These are phyloP conservation scores for Agriopis leucophaearia DNA, from an alignment of 2,888 invertebrate species.

Conservation along the genomic window DNA sequence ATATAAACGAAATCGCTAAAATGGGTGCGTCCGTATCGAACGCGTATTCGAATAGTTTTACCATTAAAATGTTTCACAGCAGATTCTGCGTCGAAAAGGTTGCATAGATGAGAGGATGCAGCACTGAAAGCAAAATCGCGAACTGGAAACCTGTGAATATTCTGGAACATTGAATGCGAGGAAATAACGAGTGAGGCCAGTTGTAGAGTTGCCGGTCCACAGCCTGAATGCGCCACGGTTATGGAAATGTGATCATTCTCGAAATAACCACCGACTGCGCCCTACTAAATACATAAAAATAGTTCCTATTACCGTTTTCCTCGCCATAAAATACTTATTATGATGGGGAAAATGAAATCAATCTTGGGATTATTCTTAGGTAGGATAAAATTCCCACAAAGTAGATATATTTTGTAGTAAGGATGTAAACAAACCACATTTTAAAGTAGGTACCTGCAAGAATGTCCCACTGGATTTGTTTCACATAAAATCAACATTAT, in stretches of 20 bases:
- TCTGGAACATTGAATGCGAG: constrained; percentile 68
- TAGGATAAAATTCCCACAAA: too few species aligned
- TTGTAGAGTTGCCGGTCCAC: constrained; percentile 47
- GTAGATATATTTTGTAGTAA: too few species aligned
- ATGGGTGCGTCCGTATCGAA: constrained; percentile 42
- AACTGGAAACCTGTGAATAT: constrained; percentile 68
- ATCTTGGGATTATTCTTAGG: too few species aligned
- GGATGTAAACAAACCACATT: too few species aligned
- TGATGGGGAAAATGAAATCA: too few species aligned
- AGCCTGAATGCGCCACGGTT: constrained; percentile 31
- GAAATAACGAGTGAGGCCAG: constrained; percentile 59
- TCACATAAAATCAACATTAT: too few species aligned
- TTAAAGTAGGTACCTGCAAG: too few species aligned
- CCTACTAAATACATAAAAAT: neutral
- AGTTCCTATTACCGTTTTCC: too few species aligned
- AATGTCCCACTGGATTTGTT: too few species aligned
- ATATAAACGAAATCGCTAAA: constrained; percentile 35
- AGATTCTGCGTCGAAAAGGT: constrained; percentile 54
- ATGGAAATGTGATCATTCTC: constrained; percentile 27
- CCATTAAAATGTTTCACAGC: constrained; percentile 54
- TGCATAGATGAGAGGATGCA: constrained; percentile 64
- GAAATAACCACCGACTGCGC: neutral
- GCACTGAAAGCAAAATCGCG: constrained; percentile 66
- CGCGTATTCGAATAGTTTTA: constrained; percentile 58
- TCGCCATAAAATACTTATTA: neutral